These are phyloP conservation scores for Oegoconia quadripuncta DNA, from an alignment of 2,888 invertebrate species.

Conservation along the genomic window DNA sequence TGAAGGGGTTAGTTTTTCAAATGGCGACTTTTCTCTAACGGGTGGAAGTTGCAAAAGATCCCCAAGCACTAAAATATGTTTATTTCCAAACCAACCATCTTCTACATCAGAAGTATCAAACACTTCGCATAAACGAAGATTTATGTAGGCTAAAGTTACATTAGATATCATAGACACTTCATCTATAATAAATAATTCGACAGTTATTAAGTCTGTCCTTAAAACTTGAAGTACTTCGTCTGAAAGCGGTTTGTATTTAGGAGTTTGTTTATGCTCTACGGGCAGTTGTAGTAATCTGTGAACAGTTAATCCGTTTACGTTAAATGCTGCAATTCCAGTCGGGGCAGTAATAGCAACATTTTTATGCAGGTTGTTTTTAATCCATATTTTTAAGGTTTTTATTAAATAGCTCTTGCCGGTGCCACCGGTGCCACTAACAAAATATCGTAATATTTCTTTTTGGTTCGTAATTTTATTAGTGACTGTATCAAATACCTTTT, in stretches of 20 bases:
- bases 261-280: conserved; percentile 30
- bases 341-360: conserved; percentile 25
- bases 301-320: conserved; percentile 37
- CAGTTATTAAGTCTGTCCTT: conserved; percentile 27
- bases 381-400: conserved; percentile 28
- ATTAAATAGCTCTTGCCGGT: conserved; percentile 35
- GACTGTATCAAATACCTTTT: conserved; percentile 27
- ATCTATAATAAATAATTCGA: conserved; percentile 32
- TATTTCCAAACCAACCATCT: conserved; percentile 36
- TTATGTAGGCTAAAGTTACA: conserved; percentile 21
- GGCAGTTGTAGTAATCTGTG: conserved; percentile 35
- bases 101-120: conserved; percentile 29
- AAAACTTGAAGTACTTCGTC: conserved; percentile 23
- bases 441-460: conserved; percentile 13
- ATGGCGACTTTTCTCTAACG: conserved; percentile 29
- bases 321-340: conserved; percentile 40
- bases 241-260: conserved; percentile 31
- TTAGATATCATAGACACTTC: conserved; percentile 26
- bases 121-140: conserved; percentile 25
- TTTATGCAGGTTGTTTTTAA: conserved; percentile 24
- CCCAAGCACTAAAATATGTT: conserved; percentile 32
- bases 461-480: conserved; percentile 12
- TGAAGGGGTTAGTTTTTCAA: conserved; percentile 23
- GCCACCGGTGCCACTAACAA: conserved; percentile 29
- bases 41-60: conserved; percentile 39